Percentiles rank a stretch among this genome's conserved stretches.
Conservation (phyloP, 2,888 invertebrate species). For the Papilio demoleus region DNA sequence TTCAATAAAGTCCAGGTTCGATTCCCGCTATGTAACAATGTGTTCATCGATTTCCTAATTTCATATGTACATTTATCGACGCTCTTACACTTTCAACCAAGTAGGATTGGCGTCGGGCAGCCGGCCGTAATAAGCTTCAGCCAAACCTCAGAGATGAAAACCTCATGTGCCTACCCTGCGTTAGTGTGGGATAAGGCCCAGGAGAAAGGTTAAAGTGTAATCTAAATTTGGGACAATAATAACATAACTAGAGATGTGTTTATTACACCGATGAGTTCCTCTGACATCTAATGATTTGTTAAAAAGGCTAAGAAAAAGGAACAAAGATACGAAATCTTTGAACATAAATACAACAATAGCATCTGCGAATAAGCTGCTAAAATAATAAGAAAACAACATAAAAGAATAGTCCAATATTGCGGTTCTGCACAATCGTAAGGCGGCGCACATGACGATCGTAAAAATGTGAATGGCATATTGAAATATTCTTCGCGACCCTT, state of each 20-base stretch:
- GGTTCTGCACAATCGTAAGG: slow-evolving; percentile 71
- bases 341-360: slow-evolving; percentile 44
- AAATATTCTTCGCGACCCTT: slow-evolving; percentile 79
- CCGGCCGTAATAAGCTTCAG: too few relatives aligned
- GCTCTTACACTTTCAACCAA: too few relatives aligned
- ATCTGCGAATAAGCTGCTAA: slow-evolving; percentile 59
- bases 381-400: slow-evolving; percentile 57
- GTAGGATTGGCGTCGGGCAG: too few relatives aligned
- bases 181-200: too few relatives aligned
- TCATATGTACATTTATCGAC: too few relatives aligned
- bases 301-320: slow-evolving; percentile 47
- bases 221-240: not conserved
- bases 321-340: slow-evolving; percentile 39
- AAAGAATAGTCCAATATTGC: slow-evolving; percentile 69
- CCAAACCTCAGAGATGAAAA: too few relatives aligned
- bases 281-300: not conserved
- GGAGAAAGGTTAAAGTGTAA: too few relatives aligned
- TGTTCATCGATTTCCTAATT: too few relatives aligned
- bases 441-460: slow-evolving; percentile 76
- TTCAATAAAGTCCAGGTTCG: too few relatives aligned
- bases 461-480: slow-evolving; percentile 81
- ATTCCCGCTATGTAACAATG: too few relatives aligned
- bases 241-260: not conserved
- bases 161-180: too few relatives aligned
- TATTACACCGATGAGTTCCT: not conserved